Conservation (phyloP, 2,888 invertebrate species). For the Linyphia triangularis region DNA sequence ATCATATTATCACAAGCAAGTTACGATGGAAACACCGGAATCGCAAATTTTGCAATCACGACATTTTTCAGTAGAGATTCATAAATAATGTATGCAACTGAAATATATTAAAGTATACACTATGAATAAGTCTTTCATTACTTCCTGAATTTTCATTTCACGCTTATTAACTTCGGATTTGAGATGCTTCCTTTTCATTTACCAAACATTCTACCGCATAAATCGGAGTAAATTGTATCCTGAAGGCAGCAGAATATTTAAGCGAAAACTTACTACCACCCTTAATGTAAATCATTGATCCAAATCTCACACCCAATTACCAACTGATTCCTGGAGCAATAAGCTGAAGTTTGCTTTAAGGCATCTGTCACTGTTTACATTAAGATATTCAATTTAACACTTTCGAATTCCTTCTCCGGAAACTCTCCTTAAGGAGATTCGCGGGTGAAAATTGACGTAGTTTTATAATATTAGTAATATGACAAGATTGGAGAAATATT, state of each 20-base stretch:
- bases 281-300: not conserved
- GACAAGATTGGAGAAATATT: constrained; percentile 3
- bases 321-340: not conserved
- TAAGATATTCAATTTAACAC: constrained; percentile 35
- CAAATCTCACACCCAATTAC: not conserved
- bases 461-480: not conserved
- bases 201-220: not conserved
- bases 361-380: constrained; percentile 12
- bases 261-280: not conserved
- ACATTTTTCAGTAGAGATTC: too few relatives aligned
- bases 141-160: not conserved
- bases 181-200: not conserved
- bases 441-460: not conserved
- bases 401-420: not conserved
- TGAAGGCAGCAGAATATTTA: not conserved
- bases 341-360: constrained; percentile 13
- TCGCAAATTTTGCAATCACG: too few relatives aligned
- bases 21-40: too few relatives aligned
- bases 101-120: too few relatives aligned
- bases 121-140: not conserved
- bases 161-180: not conserved
- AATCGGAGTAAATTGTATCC: not conserved
- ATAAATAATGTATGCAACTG: too few relatives aligned
- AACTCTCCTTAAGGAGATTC: not conserved
- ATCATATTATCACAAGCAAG: too few relatives aligned